phyloP scores from a whole-genome alignment of 2,113 vertebrate genomes.

The Microtus pennsylvanicus region DNA sequence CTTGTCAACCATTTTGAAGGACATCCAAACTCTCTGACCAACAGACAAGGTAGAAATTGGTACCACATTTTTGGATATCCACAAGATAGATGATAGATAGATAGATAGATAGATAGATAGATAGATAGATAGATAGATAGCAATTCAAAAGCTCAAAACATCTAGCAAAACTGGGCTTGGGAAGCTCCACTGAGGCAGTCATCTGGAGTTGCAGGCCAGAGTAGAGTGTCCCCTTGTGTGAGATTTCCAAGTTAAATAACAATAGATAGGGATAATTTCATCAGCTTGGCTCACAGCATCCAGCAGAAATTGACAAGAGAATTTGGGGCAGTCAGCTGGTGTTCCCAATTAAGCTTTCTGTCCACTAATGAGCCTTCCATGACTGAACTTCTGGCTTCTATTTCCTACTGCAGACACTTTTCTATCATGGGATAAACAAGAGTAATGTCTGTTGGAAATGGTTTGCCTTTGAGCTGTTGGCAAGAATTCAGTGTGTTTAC shows the following conservation, averaged over 20 bases:
- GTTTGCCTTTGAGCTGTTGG: not conserved
- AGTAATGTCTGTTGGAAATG: not conserved
- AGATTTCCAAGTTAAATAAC: not conserved
- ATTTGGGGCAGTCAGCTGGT: not conserved
- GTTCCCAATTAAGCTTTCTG: not conserved
- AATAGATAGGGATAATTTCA: not conserved
- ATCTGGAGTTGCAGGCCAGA: not conserved
- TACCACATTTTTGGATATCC: too few relatives aligned
- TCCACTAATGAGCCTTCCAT: not conserved
- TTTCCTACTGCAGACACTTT: not conserved
- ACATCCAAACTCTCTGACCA: too few relatives aligned
- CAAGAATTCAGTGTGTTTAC: not conserved
- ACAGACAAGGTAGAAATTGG: too few relatives aligned
- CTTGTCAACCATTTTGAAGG: too few relatives aligned
- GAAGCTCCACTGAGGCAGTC: not conserved
- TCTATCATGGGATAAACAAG: not conserved
- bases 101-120: not conserved
- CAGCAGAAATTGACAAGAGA: too few relatives aligned
- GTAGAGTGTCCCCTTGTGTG: not conserved
- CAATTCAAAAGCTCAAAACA: not conserved
- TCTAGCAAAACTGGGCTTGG: not conserved
- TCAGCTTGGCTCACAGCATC: not conserved
- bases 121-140: not conserved
- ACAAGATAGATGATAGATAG: not conserved
- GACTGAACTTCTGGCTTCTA: not conserved